These are phyloP conservation scores for Lasioglossum calceatum DNA, from an alignment of 2,888 invertebrate species.

Conservation along the genomic window DNA sequence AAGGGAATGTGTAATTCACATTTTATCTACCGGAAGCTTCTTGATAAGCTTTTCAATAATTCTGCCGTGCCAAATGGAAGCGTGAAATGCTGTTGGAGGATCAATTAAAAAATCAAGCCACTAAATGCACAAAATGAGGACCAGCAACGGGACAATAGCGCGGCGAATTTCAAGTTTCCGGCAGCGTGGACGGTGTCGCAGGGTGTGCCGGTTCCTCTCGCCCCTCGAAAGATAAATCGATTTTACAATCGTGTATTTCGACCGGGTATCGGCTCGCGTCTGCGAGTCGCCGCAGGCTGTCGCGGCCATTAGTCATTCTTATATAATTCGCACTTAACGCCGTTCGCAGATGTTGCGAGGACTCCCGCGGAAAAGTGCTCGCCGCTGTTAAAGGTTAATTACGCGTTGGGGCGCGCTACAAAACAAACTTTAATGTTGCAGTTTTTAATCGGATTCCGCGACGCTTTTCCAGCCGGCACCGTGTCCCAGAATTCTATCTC, in stretches of 20 bases:
- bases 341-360: slow-evolving; percentile 29
- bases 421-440: slow-evolving; percentile 30
- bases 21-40: too few relatives aligned
- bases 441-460: slow-evolving; percentile 34
- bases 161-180: neutral
- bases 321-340: slow-evolving; percentile 46
- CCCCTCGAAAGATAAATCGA: slow-evolving; percentile 1
- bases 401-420: slow-evolving; percentile 6
- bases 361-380: slow-evolving; percentile 18
- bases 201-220: neutral
- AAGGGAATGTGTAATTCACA: too few relatives aligned
- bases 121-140: neutral
- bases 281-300: slow-evolving; percentile 21
- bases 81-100: too few relatives aligned
- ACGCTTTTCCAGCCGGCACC: slow-evolving; percentile 3
- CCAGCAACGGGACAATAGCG: too few relatives aligned
- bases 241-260: neutral
- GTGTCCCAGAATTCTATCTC: neutral
- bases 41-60: too few relatives aligned
- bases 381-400: slow-evolving; percentile 51
- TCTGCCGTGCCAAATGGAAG: too few relatives aligned
- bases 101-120: too few relatives aligned
- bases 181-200: neutral
- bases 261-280: slow-evolving; percentile 5
- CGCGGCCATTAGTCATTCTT: slow-evolving; percentile 51